phyloP scores from a whole-genome alignment of 2,797 vertebrate genomes.

The Luscinia luscinia region DNA sequence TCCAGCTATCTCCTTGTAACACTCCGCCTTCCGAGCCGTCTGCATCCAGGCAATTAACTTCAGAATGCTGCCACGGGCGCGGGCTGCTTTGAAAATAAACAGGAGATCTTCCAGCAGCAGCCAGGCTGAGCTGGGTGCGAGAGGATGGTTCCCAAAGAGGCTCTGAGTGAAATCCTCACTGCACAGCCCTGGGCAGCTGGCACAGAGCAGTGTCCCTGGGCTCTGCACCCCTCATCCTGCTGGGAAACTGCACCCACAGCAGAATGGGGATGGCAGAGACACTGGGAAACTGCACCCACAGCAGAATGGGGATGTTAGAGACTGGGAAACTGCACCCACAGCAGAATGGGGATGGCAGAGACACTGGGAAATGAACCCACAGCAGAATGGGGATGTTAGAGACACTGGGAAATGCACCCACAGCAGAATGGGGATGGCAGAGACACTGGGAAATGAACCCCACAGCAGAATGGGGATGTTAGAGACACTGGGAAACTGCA shows the following conservation, averaged over 20 bases:
- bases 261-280: fast-evolving
- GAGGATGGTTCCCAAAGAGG: not conserved
- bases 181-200: not conserved
- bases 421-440: too few relatives aligned
- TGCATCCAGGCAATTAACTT: slow-evolving; percentile 69
- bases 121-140: not conserved
- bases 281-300: too few relatives aligned
- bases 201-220: not conserved
- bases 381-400: too few relatives aligned
- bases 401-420: too few relatives aligned
- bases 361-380: too few relatives aligned
- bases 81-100: slow-evolving; percentile 60
- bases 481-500: too few relatives aligned
- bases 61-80: slow-evolving; percentile 44
- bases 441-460: too few relatives aligned
- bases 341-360: too few relatives aligned
- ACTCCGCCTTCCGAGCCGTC: not conserved
- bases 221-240: not conserved
- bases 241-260: too few relatives aligned
- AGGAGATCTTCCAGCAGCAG: not conserved
- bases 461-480: too few relatives aligned
- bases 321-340: too few relatives aligned
- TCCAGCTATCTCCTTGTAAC: slow-evolving; percentile 22
- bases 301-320: too few relatives aligned
- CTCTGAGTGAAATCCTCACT: not conserved